phyloP scores from a whole-genome alignment of 2,113 vertebrate species.

The Thunnus maccoyii region DNA sequence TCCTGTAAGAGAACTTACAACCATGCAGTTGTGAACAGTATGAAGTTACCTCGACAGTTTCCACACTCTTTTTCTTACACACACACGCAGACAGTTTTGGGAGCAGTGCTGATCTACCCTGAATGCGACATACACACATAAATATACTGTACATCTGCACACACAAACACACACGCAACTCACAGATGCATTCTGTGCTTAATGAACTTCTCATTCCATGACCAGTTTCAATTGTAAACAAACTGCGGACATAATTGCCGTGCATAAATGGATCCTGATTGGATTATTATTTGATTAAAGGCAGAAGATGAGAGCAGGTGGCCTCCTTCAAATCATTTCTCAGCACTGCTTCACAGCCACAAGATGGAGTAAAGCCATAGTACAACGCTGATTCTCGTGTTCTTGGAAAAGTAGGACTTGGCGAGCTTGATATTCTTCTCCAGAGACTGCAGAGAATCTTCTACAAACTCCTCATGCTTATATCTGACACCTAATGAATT shows the following conservation, averaged over 20 bases:
- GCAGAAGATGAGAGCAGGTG: constrained; percentile 80
- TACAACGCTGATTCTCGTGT: not conserved
- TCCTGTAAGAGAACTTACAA: constrained; percentile 34
- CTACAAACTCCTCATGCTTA: constrained; percentile 1
- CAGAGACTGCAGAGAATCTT: constrained; percentile 9
- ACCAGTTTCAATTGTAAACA: constrained; percentile 82
- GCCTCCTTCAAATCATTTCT: constrained; percentile 62
- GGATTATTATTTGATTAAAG: constrained; percentile 86
- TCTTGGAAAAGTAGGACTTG: not conserved
- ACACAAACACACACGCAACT: not conserved
- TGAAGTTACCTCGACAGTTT: not conserved
- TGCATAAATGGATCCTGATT: constrained; percentile 80
- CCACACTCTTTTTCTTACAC: not conserved
- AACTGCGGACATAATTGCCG: constrained; percentile 78
- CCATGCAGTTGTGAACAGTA: constrained; percentile 19
- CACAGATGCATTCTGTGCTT: constrained; percentile 69
- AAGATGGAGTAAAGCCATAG: constrained; percentile 55
- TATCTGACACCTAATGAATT: constrained; percentile 28
- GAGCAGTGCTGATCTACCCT: not conserved
- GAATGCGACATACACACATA: not conserved
- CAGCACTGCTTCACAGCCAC: constrained; percentile 52
- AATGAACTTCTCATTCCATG: constrained; percentile 79
- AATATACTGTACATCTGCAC: not conserved
- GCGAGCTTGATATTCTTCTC: not conserved
- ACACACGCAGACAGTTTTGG: not conserved